Conservation (phyloP, 2,113 vertebrate species). For the Megalops atlanticus region DNA sequence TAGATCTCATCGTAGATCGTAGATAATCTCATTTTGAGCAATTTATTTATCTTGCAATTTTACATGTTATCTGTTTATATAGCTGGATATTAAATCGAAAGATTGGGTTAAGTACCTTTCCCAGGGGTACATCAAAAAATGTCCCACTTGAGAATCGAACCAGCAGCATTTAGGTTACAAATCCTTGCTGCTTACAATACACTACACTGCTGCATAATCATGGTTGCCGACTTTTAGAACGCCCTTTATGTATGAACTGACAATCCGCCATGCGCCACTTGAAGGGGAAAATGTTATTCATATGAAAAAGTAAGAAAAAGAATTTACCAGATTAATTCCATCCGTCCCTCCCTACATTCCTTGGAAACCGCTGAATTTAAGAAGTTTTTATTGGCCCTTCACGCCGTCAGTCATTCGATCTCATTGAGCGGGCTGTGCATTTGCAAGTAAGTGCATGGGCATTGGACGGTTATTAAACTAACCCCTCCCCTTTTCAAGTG, state of each 20-base stretch:
- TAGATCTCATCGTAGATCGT: no score
- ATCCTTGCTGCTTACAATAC: no score
- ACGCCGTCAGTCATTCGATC: background rate
- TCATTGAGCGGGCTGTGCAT: background rate
- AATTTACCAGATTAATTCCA: background rate
- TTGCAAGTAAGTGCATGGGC: background rate
- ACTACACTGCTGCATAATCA: no score
- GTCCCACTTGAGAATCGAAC: no score
- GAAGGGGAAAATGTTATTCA: background rate
- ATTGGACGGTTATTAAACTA: constrained; percentile 9
- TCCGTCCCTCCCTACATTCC: background rate
- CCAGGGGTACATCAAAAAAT: no score
- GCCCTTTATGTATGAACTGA: background rate
- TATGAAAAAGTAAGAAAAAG: background rate
- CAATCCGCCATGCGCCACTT: background rate
- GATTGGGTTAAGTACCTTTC: no score
- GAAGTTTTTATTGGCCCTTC: background rate
- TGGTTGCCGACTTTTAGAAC: background rate
- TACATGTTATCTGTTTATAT: no score
- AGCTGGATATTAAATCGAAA: no score
- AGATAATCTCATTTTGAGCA: no score
- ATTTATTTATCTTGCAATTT: no score
- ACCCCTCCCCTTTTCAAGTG: background rate
- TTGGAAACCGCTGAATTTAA: background rate
- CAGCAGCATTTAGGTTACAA: no score